phyloP scores from a whole-genome alignment of 2,888 invertebrate genomes.

The Smittia aterrima region DNA sequence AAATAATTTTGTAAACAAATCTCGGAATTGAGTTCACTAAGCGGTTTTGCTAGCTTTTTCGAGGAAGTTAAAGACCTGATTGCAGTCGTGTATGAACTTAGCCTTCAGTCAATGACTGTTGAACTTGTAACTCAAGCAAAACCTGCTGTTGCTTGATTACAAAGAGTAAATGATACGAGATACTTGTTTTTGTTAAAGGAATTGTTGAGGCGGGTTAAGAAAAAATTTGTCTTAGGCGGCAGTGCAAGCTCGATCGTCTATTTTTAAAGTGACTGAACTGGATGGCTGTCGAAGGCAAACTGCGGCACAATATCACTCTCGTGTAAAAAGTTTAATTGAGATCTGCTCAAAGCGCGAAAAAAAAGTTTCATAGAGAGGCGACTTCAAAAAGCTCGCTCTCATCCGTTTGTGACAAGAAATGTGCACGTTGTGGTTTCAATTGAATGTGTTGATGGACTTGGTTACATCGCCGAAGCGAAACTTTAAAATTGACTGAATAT shows the following conservation, averaged over 20 bases:
- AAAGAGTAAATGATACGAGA: no score
- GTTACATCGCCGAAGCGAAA: no score
- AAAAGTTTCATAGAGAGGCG: not conserved
- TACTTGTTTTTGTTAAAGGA: no score
- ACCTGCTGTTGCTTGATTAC: not conserved
- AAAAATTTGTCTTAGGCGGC: no score
- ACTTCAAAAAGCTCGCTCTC: constrained; percentile 16
- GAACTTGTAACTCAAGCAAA: not conserved
- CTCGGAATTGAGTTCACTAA: not conserved
- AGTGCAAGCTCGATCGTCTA: no score
- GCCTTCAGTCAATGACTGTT: not conserved
- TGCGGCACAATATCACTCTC: not conserved
- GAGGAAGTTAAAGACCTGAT: not conserved
- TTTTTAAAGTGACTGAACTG: constrained; percentile 14
- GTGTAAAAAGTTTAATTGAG: not conserved
- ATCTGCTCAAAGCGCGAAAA: not conserved
- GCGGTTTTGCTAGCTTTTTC: not conserved
- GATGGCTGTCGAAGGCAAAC: constrained; percentile 26
- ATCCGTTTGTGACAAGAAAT: not conserved
- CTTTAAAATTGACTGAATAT: no score
- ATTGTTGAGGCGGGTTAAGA: no score
- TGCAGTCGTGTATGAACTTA: not conserved
- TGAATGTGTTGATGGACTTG: no score
- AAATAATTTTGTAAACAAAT: not conserved
- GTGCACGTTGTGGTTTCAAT: no score